These are phyloP conservation scores for Polypterus senegalus DNA, from an alignment of 2,113 vertebrate species.

Conservation along the genomic window DNA sequence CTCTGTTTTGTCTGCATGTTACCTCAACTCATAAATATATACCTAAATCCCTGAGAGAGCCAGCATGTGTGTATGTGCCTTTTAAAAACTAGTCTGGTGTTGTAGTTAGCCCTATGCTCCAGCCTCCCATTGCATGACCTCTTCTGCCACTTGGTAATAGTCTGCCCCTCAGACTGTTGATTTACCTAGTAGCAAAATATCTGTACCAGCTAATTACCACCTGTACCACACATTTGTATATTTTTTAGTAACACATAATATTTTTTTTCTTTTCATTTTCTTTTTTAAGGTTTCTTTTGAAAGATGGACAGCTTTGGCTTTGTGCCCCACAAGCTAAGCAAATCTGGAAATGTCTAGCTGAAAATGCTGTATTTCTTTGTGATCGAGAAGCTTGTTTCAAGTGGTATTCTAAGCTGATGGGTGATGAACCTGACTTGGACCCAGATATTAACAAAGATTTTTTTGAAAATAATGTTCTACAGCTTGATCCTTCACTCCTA, in stretches of 20 bases:
- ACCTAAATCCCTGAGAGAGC: too few relatives aligned
- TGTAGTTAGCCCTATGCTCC: too few relatives aligned
- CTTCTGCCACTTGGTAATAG: too few relatives aligned
- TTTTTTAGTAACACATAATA: slow-evolving; percentile 30
- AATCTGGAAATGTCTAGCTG: slow-evolving; percentile 98
- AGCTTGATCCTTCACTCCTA: slow-evolving; percentile 92
- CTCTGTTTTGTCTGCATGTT: too few relatives aligned
- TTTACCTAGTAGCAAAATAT: too few relatives aligned
- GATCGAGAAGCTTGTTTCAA: slow-evolving; percentile 98
- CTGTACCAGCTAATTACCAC: slow-evolving; percentile 12
- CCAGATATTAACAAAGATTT: slow-evolving; percentile 99
- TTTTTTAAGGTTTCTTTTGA: slow-evolving; percentile 79
- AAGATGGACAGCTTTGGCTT: slow-evolving; percentile 96
- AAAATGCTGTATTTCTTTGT: slow-evolving; percentile 96
- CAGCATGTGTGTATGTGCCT: too few relatives aligned
- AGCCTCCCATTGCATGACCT: too few relatives aligned
- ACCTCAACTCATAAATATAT: too few relatives aligned
- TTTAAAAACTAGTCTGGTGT: too few relatives aligned
- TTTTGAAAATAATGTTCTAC: slow-evolving; percentile 97
- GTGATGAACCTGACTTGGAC: slow-evolving; percentile 95
- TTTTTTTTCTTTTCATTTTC: slow-evolving; percentile 30
- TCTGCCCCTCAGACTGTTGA: too few relatives aligned
- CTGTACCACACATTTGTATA: slow-evolving; percentile 13
- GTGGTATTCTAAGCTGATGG: slow-evolving; percentile 99
- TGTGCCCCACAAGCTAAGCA: slow-evolving; percentile 97